Conservation (phyloP, 2,113 vertebrate genomes). For the Solenodon paradoxus region DNA sequence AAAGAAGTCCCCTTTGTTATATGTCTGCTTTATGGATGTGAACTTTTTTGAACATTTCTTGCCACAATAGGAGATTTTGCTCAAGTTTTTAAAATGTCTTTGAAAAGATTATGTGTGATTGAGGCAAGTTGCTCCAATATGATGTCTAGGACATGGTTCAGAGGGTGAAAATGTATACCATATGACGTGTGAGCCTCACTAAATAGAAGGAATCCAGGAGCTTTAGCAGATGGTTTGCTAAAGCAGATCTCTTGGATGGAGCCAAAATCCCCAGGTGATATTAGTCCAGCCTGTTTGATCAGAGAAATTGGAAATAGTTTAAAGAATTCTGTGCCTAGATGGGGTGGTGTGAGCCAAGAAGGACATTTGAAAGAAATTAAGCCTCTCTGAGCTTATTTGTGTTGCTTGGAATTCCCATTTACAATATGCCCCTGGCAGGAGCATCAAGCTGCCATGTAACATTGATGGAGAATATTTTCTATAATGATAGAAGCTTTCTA, state of each 20-base stretch:
- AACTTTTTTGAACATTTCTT: slow-evolving; percentile 16
- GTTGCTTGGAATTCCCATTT: slow-evolving; percentile 52
- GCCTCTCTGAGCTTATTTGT: slow-evolving; percentile 47
- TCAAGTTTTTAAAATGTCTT: slow-evolving; percentile 55
- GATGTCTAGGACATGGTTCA: slow-evolving; percentile 29
- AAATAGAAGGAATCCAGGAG: not conserved
- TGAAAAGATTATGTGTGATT: slow-evolving; percentile 57
- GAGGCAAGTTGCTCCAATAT: slow-evolving; percentile 63
- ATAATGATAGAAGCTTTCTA: slow-evolving; percentile 37
- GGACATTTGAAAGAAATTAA: slow-evolving; percentile 63
- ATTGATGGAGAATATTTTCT: slow-evolving; percentile 42
- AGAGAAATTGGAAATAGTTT: slow-evolving; percentile 54
- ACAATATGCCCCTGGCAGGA: slow-evolving; percentile 40
- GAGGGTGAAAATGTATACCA: not conserved
- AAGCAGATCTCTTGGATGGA: slow-evolving; percentile 35
- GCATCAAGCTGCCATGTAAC: not conserved
- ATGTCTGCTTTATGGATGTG: not conserved
- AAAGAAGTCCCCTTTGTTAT: not conserved
- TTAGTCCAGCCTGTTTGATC: slow-evolving; percentile 42
- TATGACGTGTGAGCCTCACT: not conserved
- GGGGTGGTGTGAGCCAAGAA: slow-evolving; percentile 44
- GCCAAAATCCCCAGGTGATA: not conserved
- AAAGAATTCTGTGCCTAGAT: slow-evolving; percentile 25
- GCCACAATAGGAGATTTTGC: not conserved
- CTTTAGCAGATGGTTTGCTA: slow-evolving; percentile 42